phyloP scores from a whole-genome alignment of 2,113 vertebrate genomes.

The Natator depressus region DNA sequence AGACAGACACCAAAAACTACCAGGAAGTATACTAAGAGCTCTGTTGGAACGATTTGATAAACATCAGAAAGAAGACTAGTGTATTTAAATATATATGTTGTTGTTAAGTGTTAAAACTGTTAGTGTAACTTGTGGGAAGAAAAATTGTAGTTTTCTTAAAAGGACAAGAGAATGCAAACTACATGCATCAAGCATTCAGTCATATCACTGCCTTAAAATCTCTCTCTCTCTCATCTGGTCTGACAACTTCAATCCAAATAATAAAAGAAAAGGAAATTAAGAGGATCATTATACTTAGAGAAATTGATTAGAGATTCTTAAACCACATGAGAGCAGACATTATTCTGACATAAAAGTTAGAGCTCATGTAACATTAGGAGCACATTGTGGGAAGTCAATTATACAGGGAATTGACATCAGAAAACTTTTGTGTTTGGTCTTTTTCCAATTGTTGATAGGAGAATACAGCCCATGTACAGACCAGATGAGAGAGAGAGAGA shows the following conservation, averaged over 20 bases:
- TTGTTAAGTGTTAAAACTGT: slow-evolving; percentile 22
- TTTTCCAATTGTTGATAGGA: not conserved
- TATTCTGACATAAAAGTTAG: too few relatives aligned
- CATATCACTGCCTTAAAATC: not conserved
- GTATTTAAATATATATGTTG: not conserved
- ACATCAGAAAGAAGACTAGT: slow-evolving; percentile 73
- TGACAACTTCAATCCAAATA: not conserved
- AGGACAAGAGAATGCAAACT: not conserved
- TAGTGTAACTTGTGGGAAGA: not conserved
- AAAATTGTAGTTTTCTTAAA: not conserved
- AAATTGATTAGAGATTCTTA: not conserved
- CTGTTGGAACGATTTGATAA: slow-evolving; percentile 82
- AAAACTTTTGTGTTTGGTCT: not conserved
- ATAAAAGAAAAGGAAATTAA: not conserved
- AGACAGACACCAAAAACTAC: slow-evolving; percentile 87
- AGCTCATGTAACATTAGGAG: too few relatives aligned
- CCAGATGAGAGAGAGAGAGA: not conserved
- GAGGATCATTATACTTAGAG: not conserved
- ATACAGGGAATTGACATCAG: too few relatives aligned
- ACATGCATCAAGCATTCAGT: not conserved
- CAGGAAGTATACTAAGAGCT: slow-evolving; percentile 87
- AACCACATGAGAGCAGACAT: not conserved
- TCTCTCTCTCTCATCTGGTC: not conserved
- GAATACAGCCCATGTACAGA: not conserved
- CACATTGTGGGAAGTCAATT: too few relatives aligned